Conservation (phyloP, 2,888 invertebrate species). For the Eupithecia vulgata region DNA sequence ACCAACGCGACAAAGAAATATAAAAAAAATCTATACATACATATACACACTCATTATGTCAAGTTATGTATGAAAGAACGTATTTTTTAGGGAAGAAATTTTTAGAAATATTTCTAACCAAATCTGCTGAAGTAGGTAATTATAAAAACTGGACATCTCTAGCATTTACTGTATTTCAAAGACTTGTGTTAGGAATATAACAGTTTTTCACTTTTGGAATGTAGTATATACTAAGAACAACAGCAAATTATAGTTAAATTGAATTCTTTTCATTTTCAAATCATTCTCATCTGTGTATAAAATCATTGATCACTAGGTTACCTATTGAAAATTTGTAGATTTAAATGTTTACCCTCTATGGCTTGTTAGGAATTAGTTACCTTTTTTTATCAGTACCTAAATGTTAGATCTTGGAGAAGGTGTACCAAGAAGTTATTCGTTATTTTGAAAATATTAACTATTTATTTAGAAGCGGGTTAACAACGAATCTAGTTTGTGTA, state of each 20-base stretch:
- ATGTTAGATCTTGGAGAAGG: constrained; percentile 12
- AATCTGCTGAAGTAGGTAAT: neutral
- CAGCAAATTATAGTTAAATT: neutral
- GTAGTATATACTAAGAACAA: neutral
- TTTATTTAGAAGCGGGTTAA: neutral
- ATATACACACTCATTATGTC: too few species aligned
- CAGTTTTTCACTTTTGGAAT: neutral
- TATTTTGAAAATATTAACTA: neutral
- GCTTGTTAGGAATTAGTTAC: constrained; percentile 28
- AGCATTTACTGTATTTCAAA: neutral
- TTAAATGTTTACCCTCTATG: constrained; percentile 8
- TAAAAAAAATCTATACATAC: too few species aligned
- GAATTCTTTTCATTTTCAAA: neutral
- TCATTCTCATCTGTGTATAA: constrained; percentile 18
- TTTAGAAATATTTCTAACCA: neutral
- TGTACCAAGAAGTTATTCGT: constrained; percentile 2
- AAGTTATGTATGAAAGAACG: too few species aligned
- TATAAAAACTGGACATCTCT: neutral
- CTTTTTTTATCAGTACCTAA: constrained; percentile 16
- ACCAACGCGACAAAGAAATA: too few species aligned
- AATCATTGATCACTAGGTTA: neutral
- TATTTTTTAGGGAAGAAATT: neutral
- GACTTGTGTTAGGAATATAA: neutral
- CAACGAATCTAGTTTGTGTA: neutral
- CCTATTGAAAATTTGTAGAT: constrained; percentile 13